phyloP scores from a whole-genome alignment of 2,888 invertebrate species.

The Aphrophora alni region DNA sequence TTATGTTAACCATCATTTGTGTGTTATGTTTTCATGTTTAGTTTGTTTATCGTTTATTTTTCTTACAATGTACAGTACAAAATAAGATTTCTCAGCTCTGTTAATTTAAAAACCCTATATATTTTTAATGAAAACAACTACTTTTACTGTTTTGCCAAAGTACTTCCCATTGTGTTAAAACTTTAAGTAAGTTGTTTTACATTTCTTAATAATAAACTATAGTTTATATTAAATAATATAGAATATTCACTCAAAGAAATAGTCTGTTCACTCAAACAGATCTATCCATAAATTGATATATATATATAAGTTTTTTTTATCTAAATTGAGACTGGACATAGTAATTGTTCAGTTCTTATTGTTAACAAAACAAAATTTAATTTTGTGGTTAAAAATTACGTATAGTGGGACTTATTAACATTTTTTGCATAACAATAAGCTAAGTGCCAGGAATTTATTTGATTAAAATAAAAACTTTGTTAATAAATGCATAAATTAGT shows the following conservation, averaged over 20 bases:
- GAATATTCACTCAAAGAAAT: no score
- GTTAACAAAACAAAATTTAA: background rate
- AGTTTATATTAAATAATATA: no score
- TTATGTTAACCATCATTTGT: background rate
- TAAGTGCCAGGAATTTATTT: background rate
- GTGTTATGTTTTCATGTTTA: background rate
- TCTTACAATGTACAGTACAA: conserved; percentile 3
- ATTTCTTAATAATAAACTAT: no score
- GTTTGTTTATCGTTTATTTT: background rate
- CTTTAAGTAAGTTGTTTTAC: background rate
- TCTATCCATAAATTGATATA: no score
- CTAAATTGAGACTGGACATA: background rate
- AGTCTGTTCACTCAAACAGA: no score
- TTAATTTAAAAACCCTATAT: background rate
- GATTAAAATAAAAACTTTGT: background rate
- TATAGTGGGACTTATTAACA: background rate
- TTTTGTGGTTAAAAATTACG: background rate
- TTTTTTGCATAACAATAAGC: background rate
- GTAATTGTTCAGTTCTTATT: background rate
- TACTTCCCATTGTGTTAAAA: background rate
- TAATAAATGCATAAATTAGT: background rate
- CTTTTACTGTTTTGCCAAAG: background rate
- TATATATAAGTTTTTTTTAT: no score
- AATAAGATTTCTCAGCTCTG: background rate
- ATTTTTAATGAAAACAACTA: background rate